A percentile compares a stretch with the other conserved stretches of the same genome.
phyloP scores from a whole-genome alignment of 2,113 vertebrate genomes.

The Sander lucioperca region DNA sequence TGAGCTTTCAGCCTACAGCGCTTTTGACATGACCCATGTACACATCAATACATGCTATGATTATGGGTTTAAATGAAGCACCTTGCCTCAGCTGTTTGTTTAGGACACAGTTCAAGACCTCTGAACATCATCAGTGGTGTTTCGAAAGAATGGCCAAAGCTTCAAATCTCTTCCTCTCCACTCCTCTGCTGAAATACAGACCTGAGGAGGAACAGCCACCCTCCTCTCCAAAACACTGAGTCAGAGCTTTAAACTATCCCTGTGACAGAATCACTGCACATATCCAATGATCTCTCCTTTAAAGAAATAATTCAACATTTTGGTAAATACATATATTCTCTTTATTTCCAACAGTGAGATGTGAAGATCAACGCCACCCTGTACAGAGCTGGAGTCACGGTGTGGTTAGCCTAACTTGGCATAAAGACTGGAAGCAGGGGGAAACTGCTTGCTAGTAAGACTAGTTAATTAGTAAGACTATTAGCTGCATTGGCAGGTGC shows the following conservation, averaged over 20 bases:
- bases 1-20: slow-evolving; percentile 26
- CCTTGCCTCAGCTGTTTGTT: slow-evolving; percentile 25
- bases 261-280: neutral
- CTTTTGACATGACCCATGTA: slow-evolving; percentile 32
- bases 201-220: neutral
- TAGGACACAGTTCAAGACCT: neutral
- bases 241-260: neutral
- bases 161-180: neutral
- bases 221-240: neutral
- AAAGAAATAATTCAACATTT: neutral
- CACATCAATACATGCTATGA: slow-evolving; percentile 11
- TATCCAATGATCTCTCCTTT: neutral
- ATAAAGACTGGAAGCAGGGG: no score
- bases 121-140: neutral
- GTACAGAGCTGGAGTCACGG: neutral
- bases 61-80: slow-evolving; percentile 17
- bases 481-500: neutral
- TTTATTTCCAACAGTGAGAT: neutral
- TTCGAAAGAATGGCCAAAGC: neutral
- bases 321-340: neutral
- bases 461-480: no score
- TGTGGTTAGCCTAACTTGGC: no score
- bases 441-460: no score
- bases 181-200: neutral
- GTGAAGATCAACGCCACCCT: neutral